Percentiles rank a stretch among this genome's conserved stretches.
phyloP scores from a whole-genome alignment of 1,140 invertebrate genomes.

The Drosophila rhopaloa region DNA sequence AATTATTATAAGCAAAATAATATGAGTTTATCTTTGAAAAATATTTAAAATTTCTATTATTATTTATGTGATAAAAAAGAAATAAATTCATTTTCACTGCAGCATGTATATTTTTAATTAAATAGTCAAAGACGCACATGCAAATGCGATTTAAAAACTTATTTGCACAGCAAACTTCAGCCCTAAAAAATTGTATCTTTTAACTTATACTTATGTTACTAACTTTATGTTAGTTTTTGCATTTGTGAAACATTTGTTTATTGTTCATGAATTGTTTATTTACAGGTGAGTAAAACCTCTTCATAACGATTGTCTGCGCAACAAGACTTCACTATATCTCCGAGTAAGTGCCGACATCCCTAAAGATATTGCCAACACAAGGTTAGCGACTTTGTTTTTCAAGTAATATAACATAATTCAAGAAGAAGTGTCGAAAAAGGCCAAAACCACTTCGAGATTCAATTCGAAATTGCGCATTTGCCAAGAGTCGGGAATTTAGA shows the following conservation, averaged over 20 bases:
- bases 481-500: slow-evolving; percentile 27
- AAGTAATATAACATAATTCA: slow-evolving; percentile 29
- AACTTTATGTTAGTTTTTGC: not conserved
- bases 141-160: not conserved
- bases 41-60: too few species aligned
- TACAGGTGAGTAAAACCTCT: slow-evolving; percentile 57
- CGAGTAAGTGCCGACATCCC: slow-evolving; percentile 46
- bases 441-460: slow-evolving; percentile 15
- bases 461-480: slow-evolving; percentile 60
- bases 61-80: too few species aligned
- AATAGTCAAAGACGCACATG: too few species aligned
- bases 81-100: too few species aligned
- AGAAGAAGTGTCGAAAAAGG: slow-evolving; percentile 12
- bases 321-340: slow-evolving; percentile 9
- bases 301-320: slow-evolving; percentile 7
- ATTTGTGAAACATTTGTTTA: not conserved
- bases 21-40: too few species aligned
- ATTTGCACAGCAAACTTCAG: too few species aligned
- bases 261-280: slow-evolving; percentile 10
- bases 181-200: too few species aligned
- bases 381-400: slow-evolving; percentile 4
- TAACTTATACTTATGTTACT: too few species aligned
- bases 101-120: not conserved
- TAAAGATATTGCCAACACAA: slow-evolving; percentile 35
- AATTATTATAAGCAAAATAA: too few species aligned